Evolutionary conservation across 1,140 invertebrate species (phyloP), one percentile per base, ranked within the genome.

Genomic region (Drosophila ogumai): DNA sequence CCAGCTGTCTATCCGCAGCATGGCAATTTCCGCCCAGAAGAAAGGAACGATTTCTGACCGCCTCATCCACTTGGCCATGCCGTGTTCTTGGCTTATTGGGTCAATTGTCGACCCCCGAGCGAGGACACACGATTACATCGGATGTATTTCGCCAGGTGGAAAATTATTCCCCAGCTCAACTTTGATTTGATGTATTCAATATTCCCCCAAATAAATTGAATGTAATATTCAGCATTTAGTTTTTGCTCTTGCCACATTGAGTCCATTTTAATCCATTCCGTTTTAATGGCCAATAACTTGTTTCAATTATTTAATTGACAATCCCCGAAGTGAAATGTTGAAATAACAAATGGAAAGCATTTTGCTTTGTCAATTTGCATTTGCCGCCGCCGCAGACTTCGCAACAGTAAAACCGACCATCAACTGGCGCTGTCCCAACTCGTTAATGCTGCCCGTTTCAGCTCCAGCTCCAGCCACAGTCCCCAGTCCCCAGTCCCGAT

Each of bases 291-390:
- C 25, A 32, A 32, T 31, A 40, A 67, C 59, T 65, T 65, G 61
- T 60, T 65, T 65, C 61, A 49, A 50, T 40, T 50, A 66, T 50
- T 67, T 67, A 67, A 66, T 67, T 65, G 44, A 67, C 43, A 44
- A 36, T 22, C 32, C 25, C 28, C 52, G 0, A 54, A 55, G 52
- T 55, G 52, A 55, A 52, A 52, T 52, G 50, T 57, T 57, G 28
- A 54, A 68, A 52, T 49, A 15, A 28, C 31, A 65, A 65, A 66
- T 66, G 63, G 61, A 47, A 58, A 71, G 34, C 66, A 72, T 71
- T 72, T 36, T 36, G 52, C 34, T 41, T 34, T 72, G 66, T 72
- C 60, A 76, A 72, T 82, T 86, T 79, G 66, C 75, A 88, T 82
- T 85, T 75, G 79, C 74, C 41, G 9, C 41, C 17, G 43, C 43